Base-by-base conservation (phyloP, 2,888 invertebrate species). In the Beris chalybata region DNA sequence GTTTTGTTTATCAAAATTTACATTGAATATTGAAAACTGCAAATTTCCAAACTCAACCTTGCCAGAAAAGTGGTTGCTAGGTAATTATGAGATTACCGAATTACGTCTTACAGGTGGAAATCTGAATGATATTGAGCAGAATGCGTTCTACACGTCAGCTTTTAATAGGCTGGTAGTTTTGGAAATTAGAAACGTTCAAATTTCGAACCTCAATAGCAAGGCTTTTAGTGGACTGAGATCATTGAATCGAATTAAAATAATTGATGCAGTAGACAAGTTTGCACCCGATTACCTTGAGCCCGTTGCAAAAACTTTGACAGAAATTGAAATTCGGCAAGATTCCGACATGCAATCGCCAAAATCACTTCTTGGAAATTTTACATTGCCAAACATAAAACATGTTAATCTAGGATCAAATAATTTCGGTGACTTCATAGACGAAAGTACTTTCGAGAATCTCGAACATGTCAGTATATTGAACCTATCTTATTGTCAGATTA, bases 1-100 rank as follows among this genome's bases (percentile, higher is more conserved):
- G 38, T 7, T 9, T 38, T 38, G 38, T 9, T 3, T 3, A 38
- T 22, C 3, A 2, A 3, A 76, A 5, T 75, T 38, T 3, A 38
- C 5, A 4, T 9, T 38, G 5, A 5, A 38, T 38, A 9, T 38
- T 7, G 2, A 12, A 15, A 53, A 53, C 15, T 22, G 53, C 29
- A 3, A 53, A 53, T 53, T 53, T 53, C 53, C 53, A 7, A 22
- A 53, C 12, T 9, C n/a, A 22, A 53, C 15, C 2, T 9, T 53
- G 15, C 12, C 53, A 29, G 15, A 22, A 5, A 22, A 53, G 3
- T 53, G 53, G 53, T 22, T 53, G 5, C 1, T 9, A 9, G 29
- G 13, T 5, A 53, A 53, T 29, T 22, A 29, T 12, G 1, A 5
- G 9, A n/a, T 53, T 12, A 30, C 5, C n/a, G 4, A 29, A 6